Conservation (phyloP, 2,888 invertebrate genomes). For the Antheraea yamamai region DNA sequence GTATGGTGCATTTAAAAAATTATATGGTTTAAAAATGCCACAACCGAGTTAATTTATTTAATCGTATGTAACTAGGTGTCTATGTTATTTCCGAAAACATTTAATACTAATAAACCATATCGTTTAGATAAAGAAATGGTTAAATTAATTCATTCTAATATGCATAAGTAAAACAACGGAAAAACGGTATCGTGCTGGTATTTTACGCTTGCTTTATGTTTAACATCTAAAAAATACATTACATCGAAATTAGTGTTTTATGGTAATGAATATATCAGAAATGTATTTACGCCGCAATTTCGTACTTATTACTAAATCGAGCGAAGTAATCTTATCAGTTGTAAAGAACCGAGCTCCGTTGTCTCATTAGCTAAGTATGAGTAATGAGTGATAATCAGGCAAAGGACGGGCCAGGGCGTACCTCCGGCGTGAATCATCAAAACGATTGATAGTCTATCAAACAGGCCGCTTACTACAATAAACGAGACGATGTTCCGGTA, state of each 20-base stretch:
- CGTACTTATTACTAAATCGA: constrained; percentile 43
- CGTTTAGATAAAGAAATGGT: background rate
- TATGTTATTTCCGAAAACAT: background rate
- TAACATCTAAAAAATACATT: background rate
- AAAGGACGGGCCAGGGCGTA: constrained; percentile 69
- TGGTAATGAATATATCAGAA: background rate
- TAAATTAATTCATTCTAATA: background rate
- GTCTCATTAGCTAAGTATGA: constrained; percentile 67
- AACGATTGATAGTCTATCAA: constrained; percentile 38
- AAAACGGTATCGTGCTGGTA: background rate
- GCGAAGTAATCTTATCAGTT: constrained; percentile 53
- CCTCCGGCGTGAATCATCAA: constrained; percentile 64
- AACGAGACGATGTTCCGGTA: constrained; percentile 52
- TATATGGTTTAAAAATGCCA: background rate
- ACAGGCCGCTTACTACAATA: constrained; percentile 44
- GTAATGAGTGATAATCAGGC: constrained; percentile 71
- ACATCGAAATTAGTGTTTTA: background rate
- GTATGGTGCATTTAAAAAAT: background rate
- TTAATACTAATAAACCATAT: background rate
- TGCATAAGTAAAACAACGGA: background rate
- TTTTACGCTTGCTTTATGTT: background rate
- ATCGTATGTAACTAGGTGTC: background rate
- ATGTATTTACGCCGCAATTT: background rate
- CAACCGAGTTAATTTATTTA: background rate
- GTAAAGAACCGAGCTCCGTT: constrained; percentile 39